Conservation (phyloP, 23 tunicate genomes). For the Trididemnum clinides region DNA sequence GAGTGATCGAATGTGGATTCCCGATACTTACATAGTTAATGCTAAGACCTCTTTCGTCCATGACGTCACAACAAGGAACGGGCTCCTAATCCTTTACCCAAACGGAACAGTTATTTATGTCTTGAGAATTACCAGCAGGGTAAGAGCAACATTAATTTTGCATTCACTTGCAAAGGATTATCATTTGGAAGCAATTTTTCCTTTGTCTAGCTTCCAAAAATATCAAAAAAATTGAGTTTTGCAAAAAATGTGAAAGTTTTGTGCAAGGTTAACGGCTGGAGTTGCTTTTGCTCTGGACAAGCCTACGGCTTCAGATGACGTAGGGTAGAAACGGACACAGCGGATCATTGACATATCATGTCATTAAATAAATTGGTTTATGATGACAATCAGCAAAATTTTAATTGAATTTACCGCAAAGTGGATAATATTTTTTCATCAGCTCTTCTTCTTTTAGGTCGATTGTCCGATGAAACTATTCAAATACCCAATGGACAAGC, state of each 20-base stretch:
- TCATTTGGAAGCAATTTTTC: background rate
- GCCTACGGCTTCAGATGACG: too few relatives aligned
- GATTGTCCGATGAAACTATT: slow-evolving; percentile 60
- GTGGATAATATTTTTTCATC: background rate
- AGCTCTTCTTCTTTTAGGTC: slow-evolving; percentile 29
- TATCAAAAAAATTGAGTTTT: too few relatives aligned
- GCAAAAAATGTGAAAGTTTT: too few relatives aligned
- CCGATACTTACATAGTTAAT: slow-evolving; percentile 69
- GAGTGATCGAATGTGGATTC: slow-evolving; percentile 58
- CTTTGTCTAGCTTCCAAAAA: too few relatives aligned
- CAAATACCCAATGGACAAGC: slow-evolving; percentile 69
- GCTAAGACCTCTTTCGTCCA: slow-evolving; percentile 59
- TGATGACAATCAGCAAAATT: background rate
- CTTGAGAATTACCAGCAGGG: slow-evolving; percentile 55
- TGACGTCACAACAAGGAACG: slow-evolving; percentile 75
- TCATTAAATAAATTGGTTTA: background rate
- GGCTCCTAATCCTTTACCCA: slow-evolving; percentile 45
- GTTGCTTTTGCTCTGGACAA: too few relatives aligned
- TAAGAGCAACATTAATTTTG: background rate
- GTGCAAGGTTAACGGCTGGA: too few relatives aligned
- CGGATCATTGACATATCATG: too few relatives aligned
- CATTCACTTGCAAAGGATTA: background rate
- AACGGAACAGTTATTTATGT: slow-evolving; percentile 60
- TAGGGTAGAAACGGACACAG: too few relatives aligned
- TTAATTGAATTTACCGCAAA: background rate